phyloP scores from a whole-genome alignment of 2,797 vertebrate genomes.

The Sternotherus odoratus region DNA sequence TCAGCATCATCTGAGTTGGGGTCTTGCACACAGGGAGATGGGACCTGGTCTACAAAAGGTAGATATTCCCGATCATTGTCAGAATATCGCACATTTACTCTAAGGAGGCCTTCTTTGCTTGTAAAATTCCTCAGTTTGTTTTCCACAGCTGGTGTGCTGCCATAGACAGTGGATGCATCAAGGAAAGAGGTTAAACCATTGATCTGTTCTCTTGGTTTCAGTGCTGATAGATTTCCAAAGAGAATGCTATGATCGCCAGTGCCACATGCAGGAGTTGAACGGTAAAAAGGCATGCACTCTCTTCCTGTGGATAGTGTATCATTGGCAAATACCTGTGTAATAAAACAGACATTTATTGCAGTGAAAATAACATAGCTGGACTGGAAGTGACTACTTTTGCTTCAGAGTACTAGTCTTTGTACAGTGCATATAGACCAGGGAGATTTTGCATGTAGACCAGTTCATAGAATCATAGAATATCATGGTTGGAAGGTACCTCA shows the following conservation, averaged over 20 bases:
- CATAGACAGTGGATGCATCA: constrained; percentile 93
- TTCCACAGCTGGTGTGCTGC: constrained; percentile 80
- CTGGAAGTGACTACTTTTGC: neutral
- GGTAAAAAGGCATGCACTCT: constrained; percentile 90
- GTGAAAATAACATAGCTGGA: neutral
- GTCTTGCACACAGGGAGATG: constrained; percentile 84
- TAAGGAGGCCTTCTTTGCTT: constrained; percentile 86
- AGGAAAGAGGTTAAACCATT: constrained; percentile 92
- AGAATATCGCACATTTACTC: constrained; percentile 78
- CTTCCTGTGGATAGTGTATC: constrained; percentile 52
- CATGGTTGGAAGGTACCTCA: too few species aligned
- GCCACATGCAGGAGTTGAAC: constrained; percentile 87
- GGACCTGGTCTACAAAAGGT: constrained; percentile 80
- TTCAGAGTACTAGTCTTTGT: neutral
- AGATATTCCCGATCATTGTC: constrained; percentile 85
- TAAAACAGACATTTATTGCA: neutral
- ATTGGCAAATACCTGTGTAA: constrained; percentile 78
- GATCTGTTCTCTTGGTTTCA: constrained; percentile 88
- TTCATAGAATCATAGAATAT: too few species aligned
- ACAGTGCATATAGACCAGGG: neutral
- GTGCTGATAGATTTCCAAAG: constrained; percentile 62
- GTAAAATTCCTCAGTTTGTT: constrained; percentile 85
- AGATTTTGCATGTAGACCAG: neutral
- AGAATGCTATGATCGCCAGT: constrained; percentile 34
- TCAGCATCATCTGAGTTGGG: neutral